Conservation (phyloP, 2,888 invertebrate genomes). For the Pristionchus fissidentatus region DNA sequence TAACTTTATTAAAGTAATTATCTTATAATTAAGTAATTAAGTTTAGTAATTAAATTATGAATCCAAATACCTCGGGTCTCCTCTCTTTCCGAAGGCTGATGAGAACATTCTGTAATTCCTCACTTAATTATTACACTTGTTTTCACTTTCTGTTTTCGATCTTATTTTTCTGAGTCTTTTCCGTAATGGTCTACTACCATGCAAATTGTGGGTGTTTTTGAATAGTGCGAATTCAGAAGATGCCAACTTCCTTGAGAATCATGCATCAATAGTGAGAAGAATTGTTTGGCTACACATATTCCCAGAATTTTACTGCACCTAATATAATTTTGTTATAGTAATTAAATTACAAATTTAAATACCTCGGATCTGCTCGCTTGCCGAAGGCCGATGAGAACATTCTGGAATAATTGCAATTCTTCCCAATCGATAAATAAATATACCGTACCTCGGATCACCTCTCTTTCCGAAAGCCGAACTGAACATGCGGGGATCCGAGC, state of each 20-base stretch:
- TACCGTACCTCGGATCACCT: conserved; percentile 37
- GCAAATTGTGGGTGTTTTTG: too few relatives aligned
- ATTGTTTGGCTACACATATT: too few relatives aligned
- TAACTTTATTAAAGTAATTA: background rate
- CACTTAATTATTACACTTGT: too few relatives aligned
- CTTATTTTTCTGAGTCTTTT: too few relatives aligned
- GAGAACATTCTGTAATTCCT: conserved; percentile 19
- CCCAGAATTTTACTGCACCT: too few relatives aligned
- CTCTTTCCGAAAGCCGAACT: conserved; percentile 38
- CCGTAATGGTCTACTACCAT: too few relatives aligned
- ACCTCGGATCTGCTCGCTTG: conserved; percentile 13
- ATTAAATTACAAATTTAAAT: too few relatives aligned
- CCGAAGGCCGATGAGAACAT: conserved; percentile 42
- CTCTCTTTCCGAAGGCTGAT: conserved; percentile 28
- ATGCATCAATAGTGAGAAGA: too few relatives aligned
- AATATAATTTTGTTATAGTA: too few relatives aligned
- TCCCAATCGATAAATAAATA: background rate
- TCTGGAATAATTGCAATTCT: background rate
- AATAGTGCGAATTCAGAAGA: too few relatives aligned
- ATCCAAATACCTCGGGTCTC: background rate
- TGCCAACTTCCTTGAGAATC: too few relatives aligned
- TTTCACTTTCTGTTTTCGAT: too few relatives aligned
- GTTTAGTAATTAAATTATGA: background rate
- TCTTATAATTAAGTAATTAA: background rate
- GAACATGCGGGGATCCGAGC: conserved; percentile 21